These are phyloP conservation scores for Eupelmus urozonus DNA, from an alignment of 2,888 invertebrate species.

Conservation along the genomic window DNA sequence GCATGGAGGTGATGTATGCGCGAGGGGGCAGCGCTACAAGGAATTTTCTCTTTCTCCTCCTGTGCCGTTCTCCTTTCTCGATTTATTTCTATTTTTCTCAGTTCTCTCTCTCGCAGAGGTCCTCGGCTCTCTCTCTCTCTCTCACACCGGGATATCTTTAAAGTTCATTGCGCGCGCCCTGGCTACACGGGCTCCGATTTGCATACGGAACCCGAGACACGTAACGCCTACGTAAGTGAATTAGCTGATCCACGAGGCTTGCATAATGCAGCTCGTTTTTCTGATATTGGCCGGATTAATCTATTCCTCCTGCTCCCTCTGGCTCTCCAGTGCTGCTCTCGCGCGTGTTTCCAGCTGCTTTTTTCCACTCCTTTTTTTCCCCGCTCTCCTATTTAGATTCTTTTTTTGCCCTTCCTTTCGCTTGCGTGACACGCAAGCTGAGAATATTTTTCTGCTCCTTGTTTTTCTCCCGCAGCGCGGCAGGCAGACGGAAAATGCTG, in stretches of 20 bases:
- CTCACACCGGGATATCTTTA: slow-evolving; percentile 52
- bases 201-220: slow-evolving; percentile 57
- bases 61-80: not conserved
- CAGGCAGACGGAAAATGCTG: not conserved
- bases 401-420: not conserved
- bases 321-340: too few species aligned
- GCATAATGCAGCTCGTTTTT: slow-evolving; percentile 44
- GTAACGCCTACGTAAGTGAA: slow-evolving; percentile 43
- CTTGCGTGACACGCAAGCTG: slow-evolving; percentile 28
- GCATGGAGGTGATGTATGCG: slow-evolving; percentile 21
- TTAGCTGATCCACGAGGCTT: slow-evolving; percentile 43
- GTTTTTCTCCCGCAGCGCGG: not conserved
- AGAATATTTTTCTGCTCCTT: slow-evolving; percentile 12
- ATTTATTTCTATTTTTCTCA: too few species aligned
- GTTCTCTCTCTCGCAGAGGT: too few species aligned
- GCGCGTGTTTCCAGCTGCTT: not conserved
- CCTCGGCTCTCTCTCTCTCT: not conserved
- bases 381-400: slow-evolving; percentile 22
- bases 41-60: slow-evolving; percentile 5
- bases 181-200: slow-evolving; percentile 45
- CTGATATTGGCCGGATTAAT: slow-evolving; percentile 39
- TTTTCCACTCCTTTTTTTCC: slow-evolving; percentile 1
- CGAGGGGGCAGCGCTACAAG: slow-evolving; percentile 10
- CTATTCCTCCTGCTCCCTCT: slow-evolving; percentile 8
- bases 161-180: slow-evolving; percentile 58